phyloP scores from a whole-genome alignment of 2,888 invertebrate genomes.

The Mythimna loreyi region DNA sequence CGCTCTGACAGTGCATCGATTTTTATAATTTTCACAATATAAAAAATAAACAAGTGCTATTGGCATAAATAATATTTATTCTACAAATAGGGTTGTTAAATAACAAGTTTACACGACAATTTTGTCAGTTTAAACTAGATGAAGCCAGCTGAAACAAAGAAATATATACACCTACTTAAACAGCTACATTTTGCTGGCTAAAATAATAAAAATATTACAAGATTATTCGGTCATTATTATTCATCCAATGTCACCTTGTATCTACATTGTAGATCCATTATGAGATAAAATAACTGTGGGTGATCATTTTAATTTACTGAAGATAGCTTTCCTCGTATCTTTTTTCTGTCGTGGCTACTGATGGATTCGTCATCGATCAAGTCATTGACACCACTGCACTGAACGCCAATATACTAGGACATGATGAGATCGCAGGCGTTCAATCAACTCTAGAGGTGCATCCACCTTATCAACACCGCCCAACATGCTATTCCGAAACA shows the following conservation, averaged over 20 bases:
- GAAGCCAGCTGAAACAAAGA: too few species aligned
- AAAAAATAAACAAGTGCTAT: slow-evolving; percentile 12
- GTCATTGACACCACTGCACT: slow-evolving; percentile 88
- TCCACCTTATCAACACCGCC: slow-evolving; percentile 81
- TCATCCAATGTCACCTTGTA: slow-evolving; percentile 42
- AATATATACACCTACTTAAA: too few species aligned
- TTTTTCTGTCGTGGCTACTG: slow-evolving; percentile 64
- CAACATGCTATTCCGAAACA: slow-evolving; percentile 60
- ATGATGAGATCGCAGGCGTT: slow-evolving; percentile 83
- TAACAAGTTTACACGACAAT: too few species aligned
- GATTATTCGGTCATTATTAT: slow-evolving; percentile 41
- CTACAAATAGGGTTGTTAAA: too few species aligned
- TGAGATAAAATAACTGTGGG: slow-evolving; percentile 45
- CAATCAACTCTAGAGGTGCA: slow-evolving; percentile 85
- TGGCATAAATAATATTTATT: too few species aligned
- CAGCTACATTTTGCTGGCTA: slow-evolving; percentile 31
- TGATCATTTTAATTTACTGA: slow-evolving; percentile 54
- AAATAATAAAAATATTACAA: slow-evolving; percentile 35
- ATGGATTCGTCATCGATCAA: slow-evolving; percentile 85
- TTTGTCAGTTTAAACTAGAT: too few species aligned
- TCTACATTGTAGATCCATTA: slow-evolving; percentile 39
- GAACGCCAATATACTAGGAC: slow-evolving; percentile 83
- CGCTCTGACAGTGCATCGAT: slow-evolving; percentile 5
- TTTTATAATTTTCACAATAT: slow-evolving; percentile 13
- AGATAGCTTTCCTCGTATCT: slow-evolving; percentile 61